phyloP scores from a whole-genome alignment of 2,888 invertebrate species.

The Scotopteryx bipunctaria region DNA sequence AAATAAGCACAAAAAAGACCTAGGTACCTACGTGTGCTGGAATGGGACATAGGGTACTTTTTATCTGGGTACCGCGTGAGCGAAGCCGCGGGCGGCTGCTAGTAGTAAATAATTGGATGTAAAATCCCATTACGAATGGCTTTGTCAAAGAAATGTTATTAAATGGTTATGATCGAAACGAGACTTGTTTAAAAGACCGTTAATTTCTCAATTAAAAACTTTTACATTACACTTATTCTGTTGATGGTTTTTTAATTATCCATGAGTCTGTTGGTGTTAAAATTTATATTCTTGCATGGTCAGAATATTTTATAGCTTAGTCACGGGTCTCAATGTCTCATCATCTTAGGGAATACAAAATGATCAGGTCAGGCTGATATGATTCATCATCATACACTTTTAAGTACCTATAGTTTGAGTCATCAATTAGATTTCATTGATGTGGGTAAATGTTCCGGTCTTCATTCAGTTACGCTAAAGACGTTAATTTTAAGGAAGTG shows the following conservation, averaged over 20 bases:
- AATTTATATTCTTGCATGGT: too few species aligned
- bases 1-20: too few species aligned
- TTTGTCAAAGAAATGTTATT: background rate
- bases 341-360: slow-evolving; percentile 25
- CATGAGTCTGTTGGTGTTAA: too few species aligned
- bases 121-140: background rate
- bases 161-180: too few species aligned
- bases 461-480: slow-evolving; percentile 35
- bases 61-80: too few species aligned
- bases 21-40: too few species aligned
- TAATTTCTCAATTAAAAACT: background rate
- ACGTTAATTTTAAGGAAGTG: slow-evolving; percentile 30
- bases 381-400: slow-evolving; percentile 34
- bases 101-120: background rate
- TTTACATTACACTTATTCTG: too few species aligned
- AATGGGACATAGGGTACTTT: too few species aligned
- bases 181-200: background rate
- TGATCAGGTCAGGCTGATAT: slow-evolving; percentile 26
- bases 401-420: slow-evolving; percentile 33
- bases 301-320: slow-evolving; percentile 7
- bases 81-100: too few species aligned
- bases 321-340: slow-evolving; percentile 13
- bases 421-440: slow-evolving; percentile 40
- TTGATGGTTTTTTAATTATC: too few species aligned
- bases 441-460: slow-evolving; percentile 35